Evolutionary conservation across 2,113 vertebrate genomes (phyloP), one percentile per base, ranked within the genome.

Genomic region (Pantherophis guttatus): DNA sequence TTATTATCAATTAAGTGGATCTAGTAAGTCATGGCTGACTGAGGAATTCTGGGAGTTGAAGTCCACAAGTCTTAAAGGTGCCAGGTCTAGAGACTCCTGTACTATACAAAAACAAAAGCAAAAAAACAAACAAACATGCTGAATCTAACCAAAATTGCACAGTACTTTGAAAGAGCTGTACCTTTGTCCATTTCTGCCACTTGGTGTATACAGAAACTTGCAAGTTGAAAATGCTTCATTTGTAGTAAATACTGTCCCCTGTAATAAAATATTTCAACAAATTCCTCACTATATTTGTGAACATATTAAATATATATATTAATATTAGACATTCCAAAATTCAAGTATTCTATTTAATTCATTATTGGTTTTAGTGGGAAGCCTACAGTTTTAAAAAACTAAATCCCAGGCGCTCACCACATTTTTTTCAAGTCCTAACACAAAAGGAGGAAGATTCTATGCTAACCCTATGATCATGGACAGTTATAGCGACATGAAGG

Each of bases 241-340:
- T 94, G 96, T 96, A 98, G 97, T 94, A 98, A 97, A 97, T 98
- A 98, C 54, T 97, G 96, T 52, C 98, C 98, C 95, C 98, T 98
- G 93, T 15, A 97, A 96, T 62, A 92, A 96, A 93, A 94, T 65
- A 92, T 59, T 65, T 94, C 33, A 13, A 88, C 90, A 39, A 92
- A 86, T 89, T 90, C 12, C 8, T 94, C 21, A 44, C 6, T 50
- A 93, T 26, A 15, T 48, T 13, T 87, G 57, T 65, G 75, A 3
- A 86, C 3, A 5, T 59, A 86, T 86, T 39, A 39, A 29, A n/a
- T 62, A 17, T 29, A 17, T 33, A 15, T 10, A 48, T 86, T 59
- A 17, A 58, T 54, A 50, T 12, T 12, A 44, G 1, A 21, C 9
- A 50, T 15, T 53, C 26, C 86, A 53, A 87, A 87, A 23, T 24